Percentiles rank a stretch among this genome's conserved stretches.
phyloP scores from a whole-genome alignment of 2,888 invertebrate species.

The Aporophyla lueneburgensis region DNA sequence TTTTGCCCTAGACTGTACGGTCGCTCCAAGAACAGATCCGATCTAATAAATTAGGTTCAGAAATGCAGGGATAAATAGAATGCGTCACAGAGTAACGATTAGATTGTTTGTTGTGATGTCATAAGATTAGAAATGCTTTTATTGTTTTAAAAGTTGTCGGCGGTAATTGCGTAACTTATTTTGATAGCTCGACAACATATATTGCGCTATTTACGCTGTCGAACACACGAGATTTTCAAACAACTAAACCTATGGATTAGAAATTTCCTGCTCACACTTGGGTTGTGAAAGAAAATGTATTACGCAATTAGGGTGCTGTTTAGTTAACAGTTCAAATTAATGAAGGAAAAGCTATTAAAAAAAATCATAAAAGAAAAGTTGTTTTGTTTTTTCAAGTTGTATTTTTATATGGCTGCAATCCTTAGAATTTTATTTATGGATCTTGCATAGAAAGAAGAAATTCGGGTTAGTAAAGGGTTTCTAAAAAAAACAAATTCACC shows the following conservation, averaged over 20 bases:
- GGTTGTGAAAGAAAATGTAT: not conserved
- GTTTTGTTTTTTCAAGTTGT: not conserved
- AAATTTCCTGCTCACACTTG: not conserved
- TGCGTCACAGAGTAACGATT: not conserved
- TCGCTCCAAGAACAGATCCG: constrained; percentile 30
- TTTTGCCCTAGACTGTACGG: constrained; percentile 8
- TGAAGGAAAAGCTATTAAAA: not conserved
- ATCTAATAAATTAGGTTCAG: constrained; percentile 34
- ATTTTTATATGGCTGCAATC: not conserved
- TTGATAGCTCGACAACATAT: not conserved
- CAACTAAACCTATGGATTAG: not conserved
- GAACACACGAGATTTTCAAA: not conserved
- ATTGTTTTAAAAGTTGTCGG: not conserved
- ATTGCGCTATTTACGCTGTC: too few relatives aligned
- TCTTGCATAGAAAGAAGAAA: not conserved
- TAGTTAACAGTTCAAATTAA: too few relatives aligned
- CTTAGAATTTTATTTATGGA: not conserved
- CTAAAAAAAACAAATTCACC: too few relatives aligned
- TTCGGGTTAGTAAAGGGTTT: not conserved
- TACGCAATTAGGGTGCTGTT: too few relatives aligned
- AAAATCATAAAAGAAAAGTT: not conserved
- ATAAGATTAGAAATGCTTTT: constrained; percentile 5
- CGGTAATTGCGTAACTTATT: not conserved
- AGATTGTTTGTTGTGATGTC: constrained; percentile 1
- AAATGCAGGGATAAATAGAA: constrained; percentile 26